A percentile compares a stretch with the other conserved stretches of the same genome.
Evolutionary conservation across 2,888 invertebrate species (phyloP).

Genomic region (Neoascia interrupta): DNA sequence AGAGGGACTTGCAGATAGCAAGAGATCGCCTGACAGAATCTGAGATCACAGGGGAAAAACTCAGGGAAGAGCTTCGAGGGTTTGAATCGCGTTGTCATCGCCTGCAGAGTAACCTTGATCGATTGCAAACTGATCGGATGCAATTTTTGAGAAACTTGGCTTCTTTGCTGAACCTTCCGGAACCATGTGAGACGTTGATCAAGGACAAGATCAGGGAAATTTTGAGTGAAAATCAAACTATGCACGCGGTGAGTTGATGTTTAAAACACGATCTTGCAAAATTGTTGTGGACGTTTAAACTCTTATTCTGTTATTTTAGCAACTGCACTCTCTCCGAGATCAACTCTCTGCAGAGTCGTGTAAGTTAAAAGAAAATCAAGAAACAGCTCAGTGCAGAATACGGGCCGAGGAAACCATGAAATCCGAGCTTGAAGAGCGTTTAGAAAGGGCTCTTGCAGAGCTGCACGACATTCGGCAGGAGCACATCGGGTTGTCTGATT

Average conservation of each 20-base stretch:
- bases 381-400: conserved; percentile 85
- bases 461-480: conserved; percentile 83
- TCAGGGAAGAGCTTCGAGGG: conserved; percentile 79
- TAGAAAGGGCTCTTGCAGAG: conserved; percentile 90
- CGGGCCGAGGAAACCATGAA: conserved; percentile 85
- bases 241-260: conserved; percentile 83
- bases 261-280: not conserved
- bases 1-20: conserved; percentile 87
- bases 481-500: conserved; percentile 83
- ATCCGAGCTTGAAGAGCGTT: conserved; percentile 85
- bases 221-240: conserved; percentile 88
- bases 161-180: conserved; percentile 83
- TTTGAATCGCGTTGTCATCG: conserved; percentile 80
- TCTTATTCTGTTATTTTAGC: conserved; percentile 80
- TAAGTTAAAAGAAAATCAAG: conserved; percentile 81
- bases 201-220: conserved; percentile 90
- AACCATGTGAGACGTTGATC: conserved; percentile 88
- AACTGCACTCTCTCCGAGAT: conserved; percentile 88
- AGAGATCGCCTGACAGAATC: conserved; percentile 87
- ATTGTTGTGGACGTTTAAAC: not conserved
- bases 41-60: conserved; percentile 84
- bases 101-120: conserved; percentile 77
- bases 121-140: conserved; percentile 78
- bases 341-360: conserved; percentile 87
- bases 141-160: conserved; percentile 77